phyloP scores from a whole-genome alignment of 2,888 invertebrate genomes.

The Syrphus vitripennis region DNA sequence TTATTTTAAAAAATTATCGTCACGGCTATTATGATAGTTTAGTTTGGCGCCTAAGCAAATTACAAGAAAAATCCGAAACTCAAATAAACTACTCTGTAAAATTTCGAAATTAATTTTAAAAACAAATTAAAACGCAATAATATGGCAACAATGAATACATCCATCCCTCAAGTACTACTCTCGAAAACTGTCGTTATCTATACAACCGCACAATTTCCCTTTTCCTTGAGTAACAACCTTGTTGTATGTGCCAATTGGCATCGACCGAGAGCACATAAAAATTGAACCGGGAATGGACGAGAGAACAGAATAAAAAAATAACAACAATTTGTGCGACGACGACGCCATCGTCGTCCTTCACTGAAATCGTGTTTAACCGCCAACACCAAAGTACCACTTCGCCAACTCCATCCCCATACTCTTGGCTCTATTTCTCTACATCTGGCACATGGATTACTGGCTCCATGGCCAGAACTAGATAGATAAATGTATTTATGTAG shows the following conservation, averaged over 20 bases:
- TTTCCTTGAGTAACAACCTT: slow-evolving; percentile 44
- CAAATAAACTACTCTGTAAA: no score
- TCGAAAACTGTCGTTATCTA: slow-evolving; percentile 36
- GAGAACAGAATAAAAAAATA: not conserved
- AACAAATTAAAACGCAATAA: not conserved
- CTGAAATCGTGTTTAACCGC: slow-evolving; percentile 66
- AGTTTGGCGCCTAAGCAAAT: no score
- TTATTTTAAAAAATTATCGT: no score
- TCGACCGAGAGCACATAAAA: slow-evolving; percentile 38
- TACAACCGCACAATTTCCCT: slow-evolving; percentile 44
- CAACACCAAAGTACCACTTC: slow-evolving; percentile 63
- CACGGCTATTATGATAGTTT: no score
- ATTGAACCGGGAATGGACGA: not conserved
- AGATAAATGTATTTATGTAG: not conserved
- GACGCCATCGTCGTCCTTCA: slow-evolving; percentile 55
- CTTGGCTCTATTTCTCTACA: slow-evolving; percentile 39
- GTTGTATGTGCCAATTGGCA: slow-evolving; percentile 67
- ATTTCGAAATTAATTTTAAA: no score
- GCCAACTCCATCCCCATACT: slow-evolving; percentile 37
- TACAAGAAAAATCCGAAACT: no score
- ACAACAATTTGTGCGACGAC: slow-evolving; percentile 63
- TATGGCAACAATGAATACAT: not conserved
- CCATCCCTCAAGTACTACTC: slow-evolving; percentile 36
- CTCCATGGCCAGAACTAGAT: slow-evolving; percentile 24
- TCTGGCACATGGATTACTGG: slow-evolving; percentile 63